These are phyloP conservation scores for Gobiocypris rarus DNA, from an alignment of 2,113 vertebrate species.

Conservation along the genomic window DNA sequence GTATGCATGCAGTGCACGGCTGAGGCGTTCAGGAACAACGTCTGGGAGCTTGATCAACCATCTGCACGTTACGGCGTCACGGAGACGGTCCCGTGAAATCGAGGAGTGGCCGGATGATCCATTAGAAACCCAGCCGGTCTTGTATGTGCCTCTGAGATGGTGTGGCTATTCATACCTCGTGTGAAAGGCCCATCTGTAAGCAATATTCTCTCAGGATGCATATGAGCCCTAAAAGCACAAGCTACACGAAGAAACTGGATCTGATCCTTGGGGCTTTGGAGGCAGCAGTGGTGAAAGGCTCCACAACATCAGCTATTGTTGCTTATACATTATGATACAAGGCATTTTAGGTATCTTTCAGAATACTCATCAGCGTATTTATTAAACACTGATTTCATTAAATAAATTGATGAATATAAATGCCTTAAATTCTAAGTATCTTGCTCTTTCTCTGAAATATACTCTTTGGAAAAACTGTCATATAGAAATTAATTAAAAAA, in stretches of 20 bases:
- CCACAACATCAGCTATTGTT: not conserved
- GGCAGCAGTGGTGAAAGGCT: not conserved
- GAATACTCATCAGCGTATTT: not conserved
- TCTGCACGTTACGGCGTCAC: constrained; percentile 8
- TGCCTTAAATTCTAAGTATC: not conserved
- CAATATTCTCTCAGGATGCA: constrained; percentile 36
- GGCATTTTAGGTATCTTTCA: not conserved
- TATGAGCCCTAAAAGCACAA: constrained; percentile 23
- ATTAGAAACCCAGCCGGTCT: constrained; percentile 11
- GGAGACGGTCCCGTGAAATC: constrained; percentile 1
- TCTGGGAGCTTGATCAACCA: constrained; percentile 12
- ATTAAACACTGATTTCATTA: not conserved
- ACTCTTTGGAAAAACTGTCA: not conserved
- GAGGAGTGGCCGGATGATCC: constrained; percentile 16
- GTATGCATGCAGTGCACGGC: not conserved
- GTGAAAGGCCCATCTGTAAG: constrained; percentile 36
- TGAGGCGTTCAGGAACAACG: not conserved
- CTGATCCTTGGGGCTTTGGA: constrained; percentile 38
- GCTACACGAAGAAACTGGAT: constrained; percentile 34
- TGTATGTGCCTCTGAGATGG: not conserved
- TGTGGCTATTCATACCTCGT: constrained; percentile 33
- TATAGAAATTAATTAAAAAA: no score
- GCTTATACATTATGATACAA: not conserved
- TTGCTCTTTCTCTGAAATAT: not conserved
- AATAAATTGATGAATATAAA: not conserved